Evolutionary conservation across 2,797 vertebrate species (phyloP), one percentile per base, ranked within the genome.

Genomic region (Tragelaphus oryx): DNA sequence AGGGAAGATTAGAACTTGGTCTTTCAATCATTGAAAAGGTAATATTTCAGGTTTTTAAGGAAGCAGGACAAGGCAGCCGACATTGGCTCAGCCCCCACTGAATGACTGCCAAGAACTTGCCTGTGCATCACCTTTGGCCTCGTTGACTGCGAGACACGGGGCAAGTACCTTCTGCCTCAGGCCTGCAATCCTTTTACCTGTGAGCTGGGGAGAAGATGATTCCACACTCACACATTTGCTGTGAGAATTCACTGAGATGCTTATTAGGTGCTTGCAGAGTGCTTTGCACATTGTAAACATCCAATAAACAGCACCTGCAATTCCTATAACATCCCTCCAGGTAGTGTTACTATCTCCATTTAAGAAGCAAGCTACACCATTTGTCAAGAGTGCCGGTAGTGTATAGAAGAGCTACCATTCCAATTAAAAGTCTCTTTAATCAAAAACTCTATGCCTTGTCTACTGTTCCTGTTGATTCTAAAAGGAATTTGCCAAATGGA

Each of bases 401-500:
- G 26, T 37, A 54, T 22, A n/a, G 8, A 80, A 54, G 26, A 89
- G 41, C 12, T 9, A 5, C 6, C 8, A 94, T 90, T 97, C 41
- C 4, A 55, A 44, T 33, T 33, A 68, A 22, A 87, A 71, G 37
- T 85, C 68, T 94, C n/a, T 60, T 89, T 68, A 48, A 12, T 81
- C 30, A 81, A 59, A 85, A 91, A 54, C 44, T 20, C 46, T 22
- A 0, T 37, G 37, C 55, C 17, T 33, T 81, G 48, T 91, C 76
- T 80, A 55, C 11, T 37, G 3, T 28, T 52, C 12, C 91, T 89
- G 28, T 94, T 33, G 81, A 41, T 26, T 68, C 30, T 48, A 50
- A 87, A 89, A 84, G 46, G 33, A 83, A 74, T 90, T 89, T 92
- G 26, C 37, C 44, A 80, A 93, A 62, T 20, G 11, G 30, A 57